These are phyloP conservation scores for Myrmecobius fasciatus DNA, from an alignment of 2,113 vertebrate genomes.

Conservation along the genomic window DNA sequence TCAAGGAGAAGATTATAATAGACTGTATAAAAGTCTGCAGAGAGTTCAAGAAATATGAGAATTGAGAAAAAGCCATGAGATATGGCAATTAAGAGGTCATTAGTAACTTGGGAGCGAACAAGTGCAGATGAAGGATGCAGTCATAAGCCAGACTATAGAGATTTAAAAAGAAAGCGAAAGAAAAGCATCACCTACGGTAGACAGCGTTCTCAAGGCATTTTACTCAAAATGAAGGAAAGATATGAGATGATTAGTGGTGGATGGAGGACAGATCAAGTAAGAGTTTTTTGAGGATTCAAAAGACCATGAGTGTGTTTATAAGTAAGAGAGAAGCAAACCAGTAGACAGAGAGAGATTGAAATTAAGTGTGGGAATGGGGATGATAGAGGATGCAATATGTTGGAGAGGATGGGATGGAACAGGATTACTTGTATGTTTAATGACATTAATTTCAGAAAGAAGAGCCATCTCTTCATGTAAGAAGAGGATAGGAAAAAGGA, in stretches of 20 bases:
- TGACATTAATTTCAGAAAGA: background rate
- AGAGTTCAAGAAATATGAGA: background rate
- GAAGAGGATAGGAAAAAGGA: background rate
- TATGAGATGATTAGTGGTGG: background rate
- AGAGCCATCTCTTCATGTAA: background rate
- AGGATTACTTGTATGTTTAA: background rate
- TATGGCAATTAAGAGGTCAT: background rate
- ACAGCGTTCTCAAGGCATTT: background rate
- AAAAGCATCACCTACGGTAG: background rate
- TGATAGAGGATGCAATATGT: background rate
- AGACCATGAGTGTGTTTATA: background rate
- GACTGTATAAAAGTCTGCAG: background rate
- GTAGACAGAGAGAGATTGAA: background rate
- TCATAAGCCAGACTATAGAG: background rate
- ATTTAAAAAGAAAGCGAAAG: background rate
- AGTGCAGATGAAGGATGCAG: background rate
- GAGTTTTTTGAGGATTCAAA: background rate
- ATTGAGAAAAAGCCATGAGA: background rate
- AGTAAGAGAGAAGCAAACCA: background rate
- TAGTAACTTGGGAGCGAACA: background rate
- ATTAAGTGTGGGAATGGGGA: background rate
- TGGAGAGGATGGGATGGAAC: background rate
- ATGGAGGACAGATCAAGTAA: background rate
- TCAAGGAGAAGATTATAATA: background rate
- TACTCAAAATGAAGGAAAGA: background rate